phyloP scores from a whole-genome alignment of 2,113 vertebrate genomes.

The Clarias macrocephalus region DNA sequence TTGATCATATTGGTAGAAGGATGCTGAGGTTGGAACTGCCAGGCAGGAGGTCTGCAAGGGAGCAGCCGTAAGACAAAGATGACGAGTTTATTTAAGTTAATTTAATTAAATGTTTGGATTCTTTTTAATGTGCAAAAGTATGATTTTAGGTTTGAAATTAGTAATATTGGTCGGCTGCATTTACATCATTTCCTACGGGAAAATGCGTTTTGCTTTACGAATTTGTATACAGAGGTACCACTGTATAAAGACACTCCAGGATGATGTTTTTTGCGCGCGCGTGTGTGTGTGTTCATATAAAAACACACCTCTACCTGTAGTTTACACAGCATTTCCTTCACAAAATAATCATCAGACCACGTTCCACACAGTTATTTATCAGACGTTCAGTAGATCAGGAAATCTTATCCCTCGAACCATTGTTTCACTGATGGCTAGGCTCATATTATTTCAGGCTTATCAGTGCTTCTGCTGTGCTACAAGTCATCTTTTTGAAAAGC shows the following conservation, averaged over 20 bases:
- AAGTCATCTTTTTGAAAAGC: not conserved
- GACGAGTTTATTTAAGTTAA: too few relatives aligned
- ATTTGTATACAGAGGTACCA: too few relatives aligned
- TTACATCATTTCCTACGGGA: too few relatives aligned
- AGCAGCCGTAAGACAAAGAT: too few relatives aligned
- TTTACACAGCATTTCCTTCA: not conserved
- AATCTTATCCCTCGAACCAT: not conserved
- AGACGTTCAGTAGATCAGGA: not conserved
- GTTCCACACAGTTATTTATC: not conserved
- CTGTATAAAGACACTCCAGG: not conserved
- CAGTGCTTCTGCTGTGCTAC: not conserved
- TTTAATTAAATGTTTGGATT: too few relatives aligned
- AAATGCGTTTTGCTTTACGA: too few relatives aligned
- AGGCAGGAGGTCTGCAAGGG: too few relatives aligned
- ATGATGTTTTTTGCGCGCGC: not conserved
- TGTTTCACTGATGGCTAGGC: not conserved
- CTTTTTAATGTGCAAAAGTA: too few relatives aligned
- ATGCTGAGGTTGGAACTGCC: too few relatives aligned
- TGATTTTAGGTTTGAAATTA: too few relatives aligned
- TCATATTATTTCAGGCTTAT: not conserved
- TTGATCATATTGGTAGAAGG: too few relatives aligned
- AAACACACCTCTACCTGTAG: not conserved
- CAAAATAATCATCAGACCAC: not conserved
- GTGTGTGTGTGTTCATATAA: not conserved
- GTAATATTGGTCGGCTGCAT: too few relatives aligned